Evolutionary conservation across 2,113 vertebrate species (phyloP).

Genomic region (Abramis brama): DNA sequence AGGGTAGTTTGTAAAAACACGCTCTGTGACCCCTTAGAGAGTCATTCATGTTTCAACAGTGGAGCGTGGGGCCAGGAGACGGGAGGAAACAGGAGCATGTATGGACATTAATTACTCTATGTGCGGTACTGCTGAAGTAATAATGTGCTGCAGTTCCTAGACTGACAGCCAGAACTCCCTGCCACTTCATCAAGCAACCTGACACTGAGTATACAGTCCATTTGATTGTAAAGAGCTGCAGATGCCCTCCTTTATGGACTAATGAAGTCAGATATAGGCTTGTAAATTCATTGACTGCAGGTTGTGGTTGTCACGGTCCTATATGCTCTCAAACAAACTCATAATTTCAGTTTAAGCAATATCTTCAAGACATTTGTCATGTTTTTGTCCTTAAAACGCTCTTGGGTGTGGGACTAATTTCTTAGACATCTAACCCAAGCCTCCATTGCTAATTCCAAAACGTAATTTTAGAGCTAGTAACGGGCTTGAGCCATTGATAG

Average conservation of each 20-base stretch:
- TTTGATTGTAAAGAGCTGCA: conserved; percentile 53
- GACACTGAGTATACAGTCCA: conserved; percentile 55
- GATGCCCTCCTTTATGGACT: conserved; percentile 42
- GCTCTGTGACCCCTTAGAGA: conserved; percentile 62
- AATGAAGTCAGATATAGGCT: conserved; percentile 43
- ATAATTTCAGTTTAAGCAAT: neutral
- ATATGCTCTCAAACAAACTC: conserved; percentile 6
- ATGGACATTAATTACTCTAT: conserved; percentile 71
- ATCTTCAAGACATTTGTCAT: too few relatives aligned
- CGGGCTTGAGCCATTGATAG: too few relatives aligned
- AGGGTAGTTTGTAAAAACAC: conserved; percentile 63
- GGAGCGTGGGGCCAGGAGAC: conserved; percentile 52
- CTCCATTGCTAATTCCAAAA: too few relatives aligned
- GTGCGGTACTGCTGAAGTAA: conserved; percentile 64
- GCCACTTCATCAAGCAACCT: conserved; percentile 51
- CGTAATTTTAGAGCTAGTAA: too few relatives aligned
- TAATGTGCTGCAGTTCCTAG: conserved; percentile 65
- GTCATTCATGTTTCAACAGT: conserved; percentile 72
- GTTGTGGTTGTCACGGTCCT: neutral
- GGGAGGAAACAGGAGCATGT: conserved; percentile 68
- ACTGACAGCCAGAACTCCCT: conserved; percentile 64
- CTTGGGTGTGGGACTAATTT: too few relatives aligned
- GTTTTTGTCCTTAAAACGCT: too few relatives aligned
- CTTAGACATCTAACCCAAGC: too few relatives aligned
- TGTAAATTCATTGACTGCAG: conserved; percentile 20